phyloP scores from a whole-genome alignment of 2,797 vertebrate genomes.

The Muscicapa striata region DNA sequence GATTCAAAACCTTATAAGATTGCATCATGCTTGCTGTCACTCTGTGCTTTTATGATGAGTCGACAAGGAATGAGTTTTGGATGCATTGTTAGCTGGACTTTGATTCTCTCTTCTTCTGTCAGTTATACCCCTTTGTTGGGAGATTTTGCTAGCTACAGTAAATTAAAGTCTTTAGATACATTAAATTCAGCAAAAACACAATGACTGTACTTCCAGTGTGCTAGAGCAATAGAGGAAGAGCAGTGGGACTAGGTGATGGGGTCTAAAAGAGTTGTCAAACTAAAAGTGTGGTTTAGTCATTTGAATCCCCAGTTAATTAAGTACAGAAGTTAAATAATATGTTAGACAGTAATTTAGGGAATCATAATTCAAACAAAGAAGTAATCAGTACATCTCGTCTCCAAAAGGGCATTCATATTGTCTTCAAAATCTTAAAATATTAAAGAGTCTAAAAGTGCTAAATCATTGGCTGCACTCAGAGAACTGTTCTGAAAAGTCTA shows the following conservation, averaged over 20 bases:
- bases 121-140: background rate
- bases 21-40: background rate
- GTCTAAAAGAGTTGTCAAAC: background rate
- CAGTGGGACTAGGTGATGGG: background rate
- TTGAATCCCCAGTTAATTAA: background rate
- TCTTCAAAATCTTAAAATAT: constrained; percentile 22
- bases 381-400: background rate
- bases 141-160: background rate
- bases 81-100: background rate
- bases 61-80: background rate
- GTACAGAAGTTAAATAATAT: background rate
- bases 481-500: background rate
- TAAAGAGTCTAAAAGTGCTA: background rate
- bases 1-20: background rate
- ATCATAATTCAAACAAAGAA: background rate
- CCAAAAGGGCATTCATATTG: background rate
- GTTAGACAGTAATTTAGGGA: background rate
- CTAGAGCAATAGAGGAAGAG: background rate
- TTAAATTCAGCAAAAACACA: background rate
- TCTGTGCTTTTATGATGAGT: background rate
- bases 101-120: background rate
- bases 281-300: background rate
- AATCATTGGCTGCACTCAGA: background rate
- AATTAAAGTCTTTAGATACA: background rate
- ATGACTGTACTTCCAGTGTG: background rate